Evolutionary conservation across 92 coral and sea anemone genomes (phyloP).

Genomic region (Galaxea fascicularis): DNA sequence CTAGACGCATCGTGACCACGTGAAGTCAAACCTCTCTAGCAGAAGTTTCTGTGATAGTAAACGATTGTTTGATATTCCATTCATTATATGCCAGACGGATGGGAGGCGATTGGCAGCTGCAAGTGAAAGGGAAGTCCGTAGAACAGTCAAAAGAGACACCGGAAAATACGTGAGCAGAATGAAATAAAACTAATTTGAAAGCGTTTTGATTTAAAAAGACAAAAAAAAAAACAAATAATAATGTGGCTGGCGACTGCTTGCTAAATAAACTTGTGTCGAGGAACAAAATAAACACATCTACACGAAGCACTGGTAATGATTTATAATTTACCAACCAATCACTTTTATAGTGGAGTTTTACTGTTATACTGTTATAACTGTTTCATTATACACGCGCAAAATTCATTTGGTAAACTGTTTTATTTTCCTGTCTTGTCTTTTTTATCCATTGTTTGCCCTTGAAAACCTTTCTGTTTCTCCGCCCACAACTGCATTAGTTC

Average conservation of each 20-base stretch:
- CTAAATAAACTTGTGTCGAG: not conserved
- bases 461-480: not conserved
- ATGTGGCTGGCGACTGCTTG: not conserved
- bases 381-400: not conserved
- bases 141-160: not conserved
- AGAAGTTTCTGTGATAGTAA: not conserved
- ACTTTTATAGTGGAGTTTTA: too few species aligned
- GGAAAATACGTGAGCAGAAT: constrained; percentile 27
- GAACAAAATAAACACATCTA: not conserved
- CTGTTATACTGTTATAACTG: too few species aligned
- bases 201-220: not conserved
- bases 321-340: too few species aligned
- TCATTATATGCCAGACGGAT: not conserved
- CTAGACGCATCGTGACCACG: not conserved
- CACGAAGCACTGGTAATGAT: not conserved
- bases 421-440: not conserved
- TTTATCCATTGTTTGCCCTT: not conserved
- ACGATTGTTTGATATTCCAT: not conserved
- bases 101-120: not conserved
- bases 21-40: too few species aligned
- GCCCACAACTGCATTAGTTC: not conserved
- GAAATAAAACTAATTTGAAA: not conserved
- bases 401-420: not conserved
- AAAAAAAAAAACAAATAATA: not conserved
- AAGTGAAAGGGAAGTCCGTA: not conserved